Evolutionary conservation across 1,140 invertebrate species (phyloP).

Genomic region (Cotesia chilonis): DNA sequence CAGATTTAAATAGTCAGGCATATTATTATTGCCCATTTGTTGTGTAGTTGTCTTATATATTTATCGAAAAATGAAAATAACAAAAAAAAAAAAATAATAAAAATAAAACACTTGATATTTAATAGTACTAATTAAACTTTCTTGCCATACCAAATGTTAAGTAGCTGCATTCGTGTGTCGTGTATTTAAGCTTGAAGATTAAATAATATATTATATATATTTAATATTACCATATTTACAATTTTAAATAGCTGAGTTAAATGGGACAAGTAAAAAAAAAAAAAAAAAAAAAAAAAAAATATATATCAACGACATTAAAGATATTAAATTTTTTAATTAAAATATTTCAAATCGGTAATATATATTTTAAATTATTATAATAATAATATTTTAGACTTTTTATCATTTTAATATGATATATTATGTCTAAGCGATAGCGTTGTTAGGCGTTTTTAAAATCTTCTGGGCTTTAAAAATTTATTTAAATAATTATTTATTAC

Average conservation of each 20-base stretch:
- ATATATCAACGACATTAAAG: constrained; percentile 4
- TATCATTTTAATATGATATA: neutral
- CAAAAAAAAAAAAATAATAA: no score
- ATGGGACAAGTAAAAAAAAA: neutral
- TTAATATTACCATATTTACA: constrained; percentile 41
- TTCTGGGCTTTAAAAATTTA: no score
- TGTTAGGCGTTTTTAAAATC: no score
- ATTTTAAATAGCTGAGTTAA: constrained; percentile 7
- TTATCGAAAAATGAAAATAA: constrained; percentile 23
- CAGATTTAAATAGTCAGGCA: constrained; percentile 43
- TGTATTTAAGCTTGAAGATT: constrained; percentile 49
- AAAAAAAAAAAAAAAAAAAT: neutral
- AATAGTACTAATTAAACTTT: constrained; percentile 48
- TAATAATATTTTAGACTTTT: neutral
- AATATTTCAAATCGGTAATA: neutral
- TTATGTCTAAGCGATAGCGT: no score
- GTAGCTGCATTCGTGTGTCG: constrained; percentile 47
- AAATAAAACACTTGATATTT: constrained; percentile 42
- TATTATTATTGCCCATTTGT: constrained; percentile 53
- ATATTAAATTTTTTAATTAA: neutral
- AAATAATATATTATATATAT: constrained; percentile 46
- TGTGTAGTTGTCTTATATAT: constrained; percentile 53
- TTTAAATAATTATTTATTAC: no score
- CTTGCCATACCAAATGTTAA: constrained; percentile 63
- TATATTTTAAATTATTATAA: neutral